These are phyloP conservation scores for Acleris holmiana DNA, from an alignment of 2,888 invertebrate species.

Conservation along the genomic window DNA sequence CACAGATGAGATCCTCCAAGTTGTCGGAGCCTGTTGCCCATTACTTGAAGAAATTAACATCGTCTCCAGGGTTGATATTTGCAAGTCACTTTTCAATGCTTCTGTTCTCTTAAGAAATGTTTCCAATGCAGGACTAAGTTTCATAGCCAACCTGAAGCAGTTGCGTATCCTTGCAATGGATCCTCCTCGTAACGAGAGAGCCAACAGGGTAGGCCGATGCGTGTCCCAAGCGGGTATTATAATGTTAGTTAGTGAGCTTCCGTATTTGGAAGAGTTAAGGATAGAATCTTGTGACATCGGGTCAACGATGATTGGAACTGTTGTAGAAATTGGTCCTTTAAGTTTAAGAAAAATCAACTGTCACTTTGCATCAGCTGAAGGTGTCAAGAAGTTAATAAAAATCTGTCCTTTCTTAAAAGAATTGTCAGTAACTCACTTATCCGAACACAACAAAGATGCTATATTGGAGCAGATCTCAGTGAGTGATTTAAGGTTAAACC, in stretches of 20 bases:
- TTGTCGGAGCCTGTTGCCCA: slow-evolving; percentile 67
- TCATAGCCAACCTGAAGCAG: slow-evolving; percentile 67
- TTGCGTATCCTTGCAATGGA: slow-evolving; percentile 75
- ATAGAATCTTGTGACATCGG: slow-evolving; percentile 82
- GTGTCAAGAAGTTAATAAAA: slow-evolving; percentile 70
- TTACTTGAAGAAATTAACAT: slow-evolving; percentile 77
- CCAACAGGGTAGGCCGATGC: slow-evolving; percentile 71
- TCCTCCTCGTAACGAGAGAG: slow-evolving; percentile 74
- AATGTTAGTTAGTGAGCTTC: slow-evolving; percentile 68
- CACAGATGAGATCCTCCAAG: slow-evolving; percentile 78
- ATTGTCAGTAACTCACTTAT: slow-evolving; percentile 74
- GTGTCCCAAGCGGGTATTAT: slow-evolving; percentile 77
- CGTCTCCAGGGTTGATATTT: slow-evolving; percentile 76
- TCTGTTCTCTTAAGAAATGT: slow-evolving; percentile 77
- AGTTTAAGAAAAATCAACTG: slow-evolving; percentile 75
- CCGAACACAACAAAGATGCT: slow-evolving; percentile 72
- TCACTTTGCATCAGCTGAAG: slow-evolving; percentile 75
- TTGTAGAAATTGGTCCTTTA: slow-evolving; percentile 66
- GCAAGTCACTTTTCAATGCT: slow-evolving; percentile 77
- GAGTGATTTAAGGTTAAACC: slow-evolving; percentile 66
- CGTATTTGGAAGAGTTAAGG: slow-evolving; percentile 71
- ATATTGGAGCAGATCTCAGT: slow-evolving; percentile 69
- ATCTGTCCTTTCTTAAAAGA: slow-evolving; percentile 75
- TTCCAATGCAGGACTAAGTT: slow-evolving; percentile 72
- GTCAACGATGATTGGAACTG: slow-evolving; percentile 71